A percentile compares a stretch with the other conserved stretches of the same genome.
These are phyloP conservation scores for Pseudotriccus pelzelni DNA, from an alignment of 2,797 vertebrate species.

Conservation along the genomic window DNA sequence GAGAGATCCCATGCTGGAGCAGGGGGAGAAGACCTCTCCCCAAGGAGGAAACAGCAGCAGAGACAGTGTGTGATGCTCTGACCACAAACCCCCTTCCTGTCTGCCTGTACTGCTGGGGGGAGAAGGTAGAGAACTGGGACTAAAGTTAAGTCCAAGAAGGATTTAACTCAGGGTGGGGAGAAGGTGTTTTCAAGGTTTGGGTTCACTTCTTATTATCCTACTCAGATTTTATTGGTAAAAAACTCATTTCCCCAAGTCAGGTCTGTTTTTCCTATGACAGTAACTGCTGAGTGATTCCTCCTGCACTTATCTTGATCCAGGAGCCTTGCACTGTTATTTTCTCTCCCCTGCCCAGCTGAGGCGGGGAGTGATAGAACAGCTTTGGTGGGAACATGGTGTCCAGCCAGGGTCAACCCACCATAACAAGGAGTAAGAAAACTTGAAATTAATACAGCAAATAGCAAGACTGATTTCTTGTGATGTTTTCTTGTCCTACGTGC, in stretches of 20 bases:
- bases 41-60: not conserved
- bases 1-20: not conserved
- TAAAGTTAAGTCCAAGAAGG: not conserved
- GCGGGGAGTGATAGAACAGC: not conserved
- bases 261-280: not conserved
- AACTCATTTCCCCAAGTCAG: not conserved
- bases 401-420: not conserved
- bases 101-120: not conserved
- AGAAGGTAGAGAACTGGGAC: not conserved
- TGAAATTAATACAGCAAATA: not conserved
- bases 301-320: accelerated
- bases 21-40: not conserved
- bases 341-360: not conserved
- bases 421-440: not conserved
- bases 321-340: not conserved
- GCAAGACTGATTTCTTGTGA: not conserved
- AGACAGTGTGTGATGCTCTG: accelerated
- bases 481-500: not conserved
- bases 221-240: not conserved
- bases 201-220: not conserved
- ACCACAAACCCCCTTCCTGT: accelerated
- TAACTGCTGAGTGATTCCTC: not conserved
- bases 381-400: not conserved
- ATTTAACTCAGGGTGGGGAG: not conserved
- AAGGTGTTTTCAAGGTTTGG: not conserved